These are phyloP conservation scores for Galleria mellonella DNA, from an alignment of 1,140 invertebrate species.

Conservation along the genomic window DNA sequence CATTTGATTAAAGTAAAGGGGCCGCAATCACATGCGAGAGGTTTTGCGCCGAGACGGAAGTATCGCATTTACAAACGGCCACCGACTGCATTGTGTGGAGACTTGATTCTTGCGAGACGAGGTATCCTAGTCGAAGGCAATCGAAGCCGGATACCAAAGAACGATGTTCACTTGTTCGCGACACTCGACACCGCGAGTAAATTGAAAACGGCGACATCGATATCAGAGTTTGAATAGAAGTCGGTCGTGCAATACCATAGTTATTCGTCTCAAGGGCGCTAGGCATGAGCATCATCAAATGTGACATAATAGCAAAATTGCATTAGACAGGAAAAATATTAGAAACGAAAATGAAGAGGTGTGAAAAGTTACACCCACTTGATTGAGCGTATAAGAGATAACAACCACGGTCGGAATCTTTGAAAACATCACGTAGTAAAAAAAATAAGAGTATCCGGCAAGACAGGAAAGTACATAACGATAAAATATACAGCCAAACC, in stretches of 20 bases:
- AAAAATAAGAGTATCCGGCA: neutral
- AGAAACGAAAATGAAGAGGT: slow-evolving; percentile 20
- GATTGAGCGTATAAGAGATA: slow-evolving; percentile 12
- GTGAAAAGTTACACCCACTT: slow-evolving; percentile 16
- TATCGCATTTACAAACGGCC: slow-evolving; percentile 67
- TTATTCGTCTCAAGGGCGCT: neutral
- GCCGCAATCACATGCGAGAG: slow-evolving; percentile 57
- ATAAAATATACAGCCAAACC: neutral
- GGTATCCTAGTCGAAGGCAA: slow-evolving; percentile 37
- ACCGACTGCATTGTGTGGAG: slow-evolving; percentile 59
- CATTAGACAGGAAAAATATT: slow-evolving; percentile 7
- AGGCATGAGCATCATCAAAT: neutral
- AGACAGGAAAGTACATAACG: neutral
- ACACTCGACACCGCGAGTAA: slow-evolving; percentile 37
- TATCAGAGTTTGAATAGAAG: slow-evolving; percentile 10
- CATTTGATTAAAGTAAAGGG: slow-evolving; percentile 69
- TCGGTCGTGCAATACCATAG: neutral
- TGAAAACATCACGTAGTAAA: neutral
- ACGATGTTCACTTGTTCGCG: slow-evolving; percentile 38
- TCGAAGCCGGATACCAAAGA: slow-evolving; percentile 32
- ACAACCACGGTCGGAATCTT: slow-evolving; percentile 12
- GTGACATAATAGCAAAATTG: slow-evolving; percentile 3
- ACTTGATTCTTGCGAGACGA: slow-evolving; percentile 16
- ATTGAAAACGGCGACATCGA: slow-evolving; percentile 40
- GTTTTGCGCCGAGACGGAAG: slow-evolving; percentile 52